Evolutionary conservation across 2,797 vertebrate genomes (phyloP).

Genomic region (Spinus pinus): DNA sequence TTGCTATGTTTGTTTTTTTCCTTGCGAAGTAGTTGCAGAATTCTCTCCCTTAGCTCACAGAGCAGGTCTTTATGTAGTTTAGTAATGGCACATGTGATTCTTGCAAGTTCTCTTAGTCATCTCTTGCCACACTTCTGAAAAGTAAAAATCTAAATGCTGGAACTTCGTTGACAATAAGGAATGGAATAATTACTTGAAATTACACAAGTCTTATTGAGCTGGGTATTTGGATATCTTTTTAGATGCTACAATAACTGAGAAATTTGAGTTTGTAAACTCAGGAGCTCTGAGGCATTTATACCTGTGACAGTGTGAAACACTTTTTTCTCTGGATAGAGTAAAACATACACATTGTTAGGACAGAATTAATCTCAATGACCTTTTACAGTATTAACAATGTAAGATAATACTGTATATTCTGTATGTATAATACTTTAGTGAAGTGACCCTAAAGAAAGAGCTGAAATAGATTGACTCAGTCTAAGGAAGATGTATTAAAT

Average conservation of each 20-base stretch:
- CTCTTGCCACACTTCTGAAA: neutral
- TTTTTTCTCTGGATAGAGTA: neutral
- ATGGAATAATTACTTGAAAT: neutral
- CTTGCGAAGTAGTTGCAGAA: neutral
- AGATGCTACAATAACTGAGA: neutral
- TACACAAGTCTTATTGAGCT: neutral
- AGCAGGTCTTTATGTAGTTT: neutral
- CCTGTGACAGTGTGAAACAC: neutral
- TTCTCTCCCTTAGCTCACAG: neutral
- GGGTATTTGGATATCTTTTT: neutral
- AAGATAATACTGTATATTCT: neutral
- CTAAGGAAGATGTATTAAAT: neutral
- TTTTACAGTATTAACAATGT: neutral
- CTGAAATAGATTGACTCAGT: neutral
- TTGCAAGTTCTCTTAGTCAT: constrained; percentile 37
- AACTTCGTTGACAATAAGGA: neutral
- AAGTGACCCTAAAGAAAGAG: neutral
- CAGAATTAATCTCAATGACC: neutral
- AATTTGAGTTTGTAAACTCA: neutral
- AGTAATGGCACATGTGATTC: neutral
- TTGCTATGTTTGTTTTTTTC: neutral
- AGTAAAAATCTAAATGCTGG: neutral
- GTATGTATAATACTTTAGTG: neutral
- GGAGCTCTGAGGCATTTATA: neutral
- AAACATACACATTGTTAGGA: neutral